phyloP scores from a whole-genome alignment of 2,888 invertebrate species.

The Phytoseiulus persimilis region DNA sequence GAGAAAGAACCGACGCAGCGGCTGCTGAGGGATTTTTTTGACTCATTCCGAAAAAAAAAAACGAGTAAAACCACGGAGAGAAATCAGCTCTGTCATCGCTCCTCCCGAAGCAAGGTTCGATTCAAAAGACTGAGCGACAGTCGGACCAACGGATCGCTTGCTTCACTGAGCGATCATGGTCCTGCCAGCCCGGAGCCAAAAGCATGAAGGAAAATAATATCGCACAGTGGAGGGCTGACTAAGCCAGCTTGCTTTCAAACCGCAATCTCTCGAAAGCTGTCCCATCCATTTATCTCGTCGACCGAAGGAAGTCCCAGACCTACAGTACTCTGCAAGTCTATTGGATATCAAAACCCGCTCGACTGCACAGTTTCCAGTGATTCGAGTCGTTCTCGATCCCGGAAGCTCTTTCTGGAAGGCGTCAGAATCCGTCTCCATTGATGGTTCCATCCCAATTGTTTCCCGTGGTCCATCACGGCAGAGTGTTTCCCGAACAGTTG shows the following conservation, averaged over 20 bases:
- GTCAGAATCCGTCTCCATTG: no score
- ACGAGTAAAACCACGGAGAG: not conserved
- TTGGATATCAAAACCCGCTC: not conserved
- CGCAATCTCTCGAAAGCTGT: not conserved
- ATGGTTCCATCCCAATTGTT: no score
- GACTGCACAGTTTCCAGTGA: no score
- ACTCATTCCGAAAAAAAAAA: not conserved
- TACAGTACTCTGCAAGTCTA: not conserved
- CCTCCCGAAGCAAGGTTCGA: not conserved
- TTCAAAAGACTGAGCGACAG: not conserved
- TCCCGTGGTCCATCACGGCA: no score
- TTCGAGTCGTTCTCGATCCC: no score
- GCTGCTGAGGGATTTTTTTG: not conserved
- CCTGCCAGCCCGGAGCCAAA: not conserved
- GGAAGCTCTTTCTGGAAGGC: no score
- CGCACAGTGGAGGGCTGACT: not conserved
- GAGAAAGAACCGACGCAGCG: not conserved
- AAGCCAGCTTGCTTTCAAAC: not conserved
- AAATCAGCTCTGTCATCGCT: not conserved
- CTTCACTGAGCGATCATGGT: not conserved
- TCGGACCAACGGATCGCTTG: not conserved
- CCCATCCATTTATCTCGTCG: not conserved
- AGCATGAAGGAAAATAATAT: not conserved
- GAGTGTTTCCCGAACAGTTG: no score
- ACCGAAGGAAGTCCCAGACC: not conserved